Conservation (phyloP, 2,888 invertebrate genomes). For the Invenusta paracnida region DNA sequence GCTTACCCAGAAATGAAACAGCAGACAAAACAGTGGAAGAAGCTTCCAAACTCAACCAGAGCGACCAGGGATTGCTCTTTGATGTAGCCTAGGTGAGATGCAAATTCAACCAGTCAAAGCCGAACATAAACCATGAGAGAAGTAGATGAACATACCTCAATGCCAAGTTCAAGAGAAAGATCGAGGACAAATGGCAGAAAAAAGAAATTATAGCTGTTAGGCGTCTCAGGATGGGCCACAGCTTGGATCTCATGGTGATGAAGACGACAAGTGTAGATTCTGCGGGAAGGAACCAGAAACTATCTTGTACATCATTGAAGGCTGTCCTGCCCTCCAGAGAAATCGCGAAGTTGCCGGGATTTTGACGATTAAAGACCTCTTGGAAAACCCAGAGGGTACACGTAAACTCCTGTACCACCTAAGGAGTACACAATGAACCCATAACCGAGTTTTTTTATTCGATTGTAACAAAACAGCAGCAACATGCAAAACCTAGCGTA, state of each 20-base stretch:
- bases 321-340: neutral
- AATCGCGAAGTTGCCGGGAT: neutral
- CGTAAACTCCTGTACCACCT: too few relatives aligned
- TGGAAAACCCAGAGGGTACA: neutral
- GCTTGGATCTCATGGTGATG: neutral
- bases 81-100: neutral
- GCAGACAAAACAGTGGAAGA: neutral
- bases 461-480: too few relatives aligned
- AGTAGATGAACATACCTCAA: neutral
- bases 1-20: neutral
- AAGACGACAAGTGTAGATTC: neutral
- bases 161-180: neutral
- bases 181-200: neutral
- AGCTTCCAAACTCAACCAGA: neutral
- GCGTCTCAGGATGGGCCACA: neutral
- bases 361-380: neutral
- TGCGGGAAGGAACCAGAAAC: neutral
- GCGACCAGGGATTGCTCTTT: neutral
- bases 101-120: neutral
- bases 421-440: too few relatives aligned
- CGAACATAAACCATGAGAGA: neutral
- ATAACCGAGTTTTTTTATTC: too few relatives aligned
- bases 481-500: too few relatives aligned
- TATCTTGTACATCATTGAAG: neutral
- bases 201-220: neutral